Evolutionary conservation across 2,888 invertebrate genomes (phyloP), one percentile per base, ranked within the genome.

Genomic region (Palloptera scutellata): DNA sequence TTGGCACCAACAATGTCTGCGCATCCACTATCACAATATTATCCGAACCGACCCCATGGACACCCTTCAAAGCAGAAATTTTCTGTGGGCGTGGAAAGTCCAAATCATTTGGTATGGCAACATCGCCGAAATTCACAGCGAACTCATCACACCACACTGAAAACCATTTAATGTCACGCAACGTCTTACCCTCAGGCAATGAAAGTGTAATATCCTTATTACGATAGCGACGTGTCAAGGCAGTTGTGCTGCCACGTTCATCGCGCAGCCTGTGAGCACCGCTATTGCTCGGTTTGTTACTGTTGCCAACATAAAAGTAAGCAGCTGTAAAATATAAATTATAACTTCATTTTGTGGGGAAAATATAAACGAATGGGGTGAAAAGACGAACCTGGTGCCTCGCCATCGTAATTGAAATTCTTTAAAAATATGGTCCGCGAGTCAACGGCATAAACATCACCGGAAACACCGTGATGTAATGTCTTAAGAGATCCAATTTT

Each of bases 81-180:
- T 93, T 92, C 78, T 93, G 93, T 0, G 96, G 95, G 72, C 90
- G 88, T 0, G 96, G 96, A 81, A 89, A 92, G 81, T 94, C 93
- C 83, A 94, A 87, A 75, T 88, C 89, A 69, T 88, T 88, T 0
- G 95, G 92, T 77, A 96, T 91, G 77, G 88, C 88, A 69, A 96
- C 91, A 81, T 95, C 94, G 17, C 95, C 96, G 82, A 96, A 96
- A 86, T 95, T 95, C 52, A 96, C 96, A 66, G 92, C 88, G 79
- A 91, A 95, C 81, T 95, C 95, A 79, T 95, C 93, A 84, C 96
- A 96, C 94, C 95, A 97, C 48, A 97, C 91, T 12, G 94, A 91
- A 85, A 97, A 91, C 93, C 96, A 96, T 81, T 90, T 90, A 81
- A 95, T 88, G 84, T 93, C 93, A 77, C 89, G 88, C 69, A 96